Base-by-base conservation (phyloP, 2,113 vertebrate species). In the Semicossyphus pulcher region DNA sequence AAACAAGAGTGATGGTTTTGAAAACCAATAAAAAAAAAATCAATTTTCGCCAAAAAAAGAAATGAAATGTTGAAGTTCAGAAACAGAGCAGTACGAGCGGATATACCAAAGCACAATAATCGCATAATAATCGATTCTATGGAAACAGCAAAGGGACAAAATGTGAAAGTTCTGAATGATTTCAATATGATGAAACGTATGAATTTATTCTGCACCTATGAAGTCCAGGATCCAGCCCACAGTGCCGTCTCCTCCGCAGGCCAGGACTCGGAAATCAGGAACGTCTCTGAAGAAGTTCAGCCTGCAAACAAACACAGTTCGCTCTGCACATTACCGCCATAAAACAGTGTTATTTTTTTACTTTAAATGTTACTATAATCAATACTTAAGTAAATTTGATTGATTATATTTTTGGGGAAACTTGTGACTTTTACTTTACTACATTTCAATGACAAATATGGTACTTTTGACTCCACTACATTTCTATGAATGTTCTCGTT, bases 141-240 rank as follows among this genome's bases (percentile, higher is more conserved):
- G 51, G 31, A 68, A 47, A 15, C 20, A 41, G 65, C 3, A 20
- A 8, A 28, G 1, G 21, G 21, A 23, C 14, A 7, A 53, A 36
- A 47, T 12, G 16, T n/a, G 4, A 7, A 56, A 7, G 11, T 15
- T 11, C 16, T 3, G 7, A 39, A 4, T 21, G 3, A 14, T 16
- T n/a, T 4, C 41, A 47, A 54, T 7, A 10, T 6, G 1, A 18
- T 53, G 1, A 76, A 20, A 63, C 34, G 36, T 42, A 34, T 57
- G 36, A 94, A 48, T 20, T 4, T 14, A 0, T 31, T 20, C 1
- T 25, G 42, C 95, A 98, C 97, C 96, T 84, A 98, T 98, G 85
- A 96, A 97, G 88, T 98, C 97, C 83, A 98, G 94, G 91, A 98
- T 97, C 97, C 97, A 98, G 63, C 97, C 96, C 26, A 97, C 96